A percentile compares a stretch with the other conserved stretches of the same genome.
phyloP scores from a whole-genome alignment of 2,888 invertebrate genomes.

The Dasypogon diadema region DNA sequence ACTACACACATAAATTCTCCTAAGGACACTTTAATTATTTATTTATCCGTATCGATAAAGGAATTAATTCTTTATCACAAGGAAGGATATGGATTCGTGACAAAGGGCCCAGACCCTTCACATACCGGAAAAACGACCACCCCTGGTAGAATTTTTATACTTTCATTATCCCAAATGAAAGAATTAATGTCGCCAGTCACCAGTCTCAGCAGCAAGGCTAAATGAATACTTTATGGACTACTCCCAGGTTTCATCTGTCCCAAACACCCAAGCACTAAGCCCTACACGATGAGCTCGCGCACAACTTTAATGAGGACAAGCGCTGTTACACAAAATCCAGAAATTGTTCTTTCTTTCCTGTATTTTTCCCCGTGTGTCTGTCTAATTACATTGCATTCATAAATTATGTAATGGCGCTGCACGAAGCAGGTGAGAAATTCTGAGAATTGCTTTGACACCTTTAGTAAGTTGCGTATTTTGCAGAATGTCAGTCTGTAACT shows the following conservation, averaged over 20 bases:
- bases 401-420: constrained; percentile 36
- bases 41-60: constrained; percentile 35
- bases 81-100: background rate
- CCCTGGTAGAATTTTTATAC: background rate
- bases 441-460: constrained; percentile 12
- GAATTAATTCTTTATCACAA: constrained; percentile 29
- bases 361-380: constrained; percentile 31
- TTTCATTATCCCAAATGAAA: constrained; percentile 17
- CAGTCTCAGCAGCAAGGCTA: background rate
- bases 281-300: background rate
- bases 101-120: background rate
- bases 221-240: constrained; percentile 33
- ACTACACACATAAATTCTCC: constrained; percentile 27
- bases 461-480: background rate
- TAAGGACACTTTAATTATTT: constrained; percentile 34
- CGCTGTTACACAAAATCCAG: constrained; percentile 34
- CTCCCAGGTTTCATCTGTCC: background rate
- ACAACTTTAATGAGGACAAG: constrained; percentile 24
- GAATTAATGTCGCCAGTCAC: constrained; percentile 4
- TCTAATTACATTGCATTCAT: constrained; percentile 48
- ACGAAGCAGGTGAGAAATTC: constrained; percentile 36
- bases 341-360: constrained; percentile 12
- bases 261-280: background rate
- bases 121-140: background rate
- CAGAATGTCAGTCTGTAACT: too few relatives aligned